Evolutionary conservation across 1,140 invertebrate species (phyloP).

Genomic region (Octopus sinensis): DNA sequence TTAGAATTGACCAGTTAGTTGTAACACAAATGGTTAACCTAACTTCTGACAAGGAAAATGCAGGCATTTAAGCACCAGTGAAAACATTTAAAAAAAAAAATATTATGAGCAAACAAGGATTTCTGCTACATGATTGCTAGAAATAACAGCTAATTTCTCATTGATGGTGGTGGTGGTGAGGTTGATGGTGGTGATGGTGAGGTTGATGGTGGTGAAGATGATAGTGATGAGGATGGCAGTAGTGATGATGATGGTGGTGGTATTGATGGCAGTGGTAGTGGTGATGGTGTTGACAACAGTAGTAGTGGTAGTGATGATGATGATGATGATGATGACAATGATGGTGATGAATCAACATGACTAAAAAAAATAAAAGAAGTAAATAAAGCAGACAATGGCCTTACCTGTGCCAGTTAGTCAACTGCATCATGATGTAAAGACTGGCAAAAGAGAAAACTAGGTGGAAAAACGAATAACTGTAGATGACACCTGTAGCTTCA

Average conservation of each 20-base stretch:
- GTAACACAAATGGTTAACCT: too few relatives aligned
- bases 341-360: neutral
- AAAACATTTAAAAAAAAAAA: too few relatives aligned
- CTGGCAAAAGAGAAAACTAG: slow-evolving; percentile 55
- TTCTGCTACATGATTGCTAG: too few relatives aligned
- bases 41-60: too few relatives aligned
- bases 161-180: neutral
- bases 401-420: slow-evolving; percentile 61
- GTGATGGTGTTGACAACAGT: neutral
- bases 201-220: too few relatives aligned
- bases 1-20: too few relatives aligned
- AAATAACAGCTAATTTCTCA: neutral
- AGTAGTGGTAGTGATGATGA: neutral
- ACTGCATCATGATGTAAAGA: slow-evolving; percentile 60
- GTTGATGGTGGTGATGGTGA: too few relatives aligned
- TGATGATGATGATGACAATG: neutral
- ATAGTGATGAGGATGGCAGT: too few relatives aligned
- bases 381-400: slow-evolving; percentile 18
- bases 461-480: slow-evolving; percentile 60
- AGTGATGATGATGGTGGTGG: too few relatives aligned
- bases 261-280: neutral
- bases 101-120: too few relatives aligned
- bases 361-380: neutral
- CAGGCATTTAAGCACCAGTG: too few relatives aligned
- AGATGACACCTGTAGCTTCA: slow-evolving; percentile 53